Evolutionary conservation across 2,888 invertebrate species (phyloP).

Genomic region (Parelbella ahira): DNA sequence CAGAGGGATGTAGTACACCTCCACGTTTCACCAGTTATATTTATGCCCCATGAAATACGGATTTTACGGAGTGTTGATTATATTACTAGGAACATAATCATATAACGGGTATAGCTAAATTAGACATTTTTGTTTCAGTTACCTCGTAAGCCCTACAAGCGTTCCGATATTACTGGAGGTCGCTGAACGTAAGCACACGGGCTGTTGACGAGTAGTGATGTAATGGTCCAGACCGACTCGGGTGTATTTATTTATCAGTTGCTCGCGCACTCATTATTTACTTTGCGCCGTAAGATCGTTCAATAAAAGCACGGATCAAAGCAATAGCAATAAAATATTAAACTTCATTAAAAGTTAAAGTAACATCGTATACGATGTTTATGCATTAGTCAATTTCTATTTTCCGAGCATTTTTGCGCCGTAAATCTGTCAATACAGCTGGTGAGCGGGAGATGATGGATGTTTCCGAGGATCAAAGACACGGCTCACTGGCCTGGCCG

Average conservation of each 20-base stretch:
- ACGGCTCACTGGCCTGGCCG: slow-evolving; percentile 1
- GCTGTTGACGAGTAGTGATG: slow-evolving; percentile 10
- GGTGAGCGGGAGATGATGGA: slow-evolving; percentile 35
- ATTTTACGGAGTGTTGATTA: too few relatives aligned
- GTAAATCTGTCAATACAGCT: slow-evolving; percentile 41
- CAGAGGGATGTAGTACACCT: too few relatives aligned
- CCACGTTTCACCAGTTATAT: too few relatives aligned
- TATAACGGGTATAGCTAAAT: too few relatives aligned
- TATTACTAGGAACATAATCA: too few relatives aligned
- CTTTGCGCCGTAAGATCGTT: slow-evolving; percentile 13
- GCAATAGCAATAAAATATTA: slow-evolving; percentile 22
- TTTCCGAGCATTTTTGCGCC: slow-evolving; percentile 34
- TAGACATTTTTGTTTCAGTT: too few relatives aligned
- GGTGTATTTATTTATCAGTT: slow-evolving; percentile 16
- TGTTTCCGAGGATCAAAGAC: slow-evolving; percentile 38
- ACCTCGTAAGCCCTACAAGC: too few relatives aligned
- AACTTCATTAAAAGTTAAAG: slow-evolving; percentile 16
- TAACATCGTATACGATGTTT: slow-evolving; percentile 23
- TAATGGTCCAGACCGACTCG: slow-evolving; percentile 2
- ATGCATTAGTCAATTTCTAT: slow-evolving; percentile 28
- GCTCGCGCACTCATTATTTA: slow-evolving; percentile 19
- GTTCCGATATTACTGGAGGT: too few relatives aligned
- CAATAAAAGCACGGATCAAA: slow-evolving; percentile 19
- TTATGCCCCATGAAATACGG: too few relatives aligned
- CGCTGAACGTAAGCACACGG: slow-evolving; percentile 14